Evolutionary conservation across 2,888 invertebrate genomes (phyloP).

Genomic region (Agonum fuliginosum): DNA sequence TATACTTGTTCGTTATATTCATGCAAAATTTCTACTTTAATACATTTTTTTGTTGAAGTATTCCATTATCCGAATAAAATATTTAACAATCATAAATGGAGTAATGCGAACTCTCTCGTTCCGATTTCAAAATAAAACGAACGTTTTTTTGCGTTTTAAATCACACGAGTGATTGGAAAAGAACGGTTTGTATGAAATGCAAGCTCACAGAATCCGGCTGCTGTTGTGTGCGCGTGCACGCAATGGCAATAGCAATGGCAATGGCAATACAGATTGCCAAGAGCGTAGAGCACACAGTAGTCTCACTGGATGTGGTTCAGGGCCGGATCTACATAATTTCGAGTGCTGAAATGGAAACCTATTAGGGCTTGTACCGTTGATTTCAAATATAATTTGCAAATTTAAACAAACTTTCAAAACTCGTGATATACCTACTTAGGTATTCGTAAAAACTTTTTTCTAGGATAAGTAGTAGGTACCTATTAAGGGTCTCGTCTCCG

Average conservation of each 20-base stretch:
- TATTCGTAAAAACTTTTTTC: too few relatives aligned
- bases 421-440: too few relatives aligned
- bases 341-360: too few relatives aligned
- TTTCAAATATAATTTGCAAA: too few relatives aligned
- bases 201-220: conserved; percentile 2
- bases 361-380: too few relatives aligned
- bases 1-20: conserved; percentile 6
- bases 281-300: conserved; percentile 7
- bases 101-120: conserved; percentile 49
- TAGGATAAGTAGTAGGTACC: too few relatives aligned
- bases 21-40: conserved; percentile 15
- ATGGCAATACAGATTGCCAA: too few relatives aligned
- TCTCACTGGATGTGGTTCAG: too few relatives aligned
- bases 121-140: conserved; percentile 36
- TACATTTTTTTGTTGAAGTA: conserved; percentile 38
- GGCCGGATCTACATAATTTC: too few relatives aligned
- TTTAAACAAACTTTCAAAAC: too few relatives aligned
- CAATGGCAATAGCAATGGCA: too few relatives aligned
- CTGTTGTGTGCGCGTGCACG: conserved; percentile 14
- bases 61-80: conserved; percentile 58
- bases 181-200: conserved; percentile 57
- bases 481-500: too few relatives aligned
- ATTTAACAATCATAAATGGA: conserved; percentile 57
- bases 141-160: conserved; percentile 55
- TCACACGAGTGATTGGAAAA: conserved; percentile 60